Base-by-base conservation (phyloP, 1,140 invertebrate species). In the Drosophila aff. region DNA sequence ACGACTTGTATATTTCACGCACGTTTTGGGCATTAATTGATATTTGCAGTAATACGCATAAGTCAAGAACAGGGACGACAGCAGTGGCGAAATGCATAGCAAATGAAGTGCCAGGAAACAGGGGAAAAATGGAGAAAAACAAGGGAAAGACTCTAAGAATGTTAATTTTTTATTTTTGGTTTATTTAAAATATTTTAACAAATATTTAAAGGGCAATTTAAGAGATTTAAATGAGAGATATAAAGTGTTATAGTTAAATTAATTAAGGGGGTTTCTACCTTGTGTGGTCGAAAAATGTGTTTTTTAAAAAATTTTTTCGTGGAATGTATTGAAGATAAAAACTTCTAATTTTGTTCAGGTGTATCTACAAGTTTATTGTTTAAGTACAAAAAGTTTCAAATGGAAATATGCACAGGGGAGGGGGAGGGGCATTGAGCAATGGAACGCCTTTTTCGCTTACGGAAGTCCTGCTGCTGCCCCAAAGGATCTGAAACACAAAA, bases 31-130 rank as follows among this genome's bases (percentile, higher is more conserved):
- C 85, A 90, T 89, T 89, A 89, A 89, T 89, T 89, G 85, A 89
- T 90, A 89, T 89, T 89, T 89, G 85, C 85, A 90, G 81, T 84
- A 89, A 87, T 87, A 87, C 83, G 77, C 73, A 78, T 84, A 89
- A 87, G 83, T 80, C 84, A 89, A 78, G 77, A 74, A 28, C 76
- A 73, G 71, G 78, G 46, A 59, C 83, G 74, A 62, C 61, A 62
- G 60, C 73, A 75, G 64, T 49, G 64, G 57, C 73, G 81, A 89
- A 89, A 87, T 87, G 83, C 89, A 87, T 87, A 78, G 81, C 65
- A 78, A 86, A 87, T 86, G 80, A 80, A 76, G 55, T n/a, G 33
- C 38, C 31, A 31, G 16, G 23, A 38, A 36, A 26, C 38, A 40
- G 64, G 28, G 43, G 23, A 3, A 23, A 23, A 23, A 23, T 23